Evolutionary conservation across 30 jellyfish, hydroid and myxozoan species (phyloP).

Genomic region (Hydractinia echinata): DNA sequence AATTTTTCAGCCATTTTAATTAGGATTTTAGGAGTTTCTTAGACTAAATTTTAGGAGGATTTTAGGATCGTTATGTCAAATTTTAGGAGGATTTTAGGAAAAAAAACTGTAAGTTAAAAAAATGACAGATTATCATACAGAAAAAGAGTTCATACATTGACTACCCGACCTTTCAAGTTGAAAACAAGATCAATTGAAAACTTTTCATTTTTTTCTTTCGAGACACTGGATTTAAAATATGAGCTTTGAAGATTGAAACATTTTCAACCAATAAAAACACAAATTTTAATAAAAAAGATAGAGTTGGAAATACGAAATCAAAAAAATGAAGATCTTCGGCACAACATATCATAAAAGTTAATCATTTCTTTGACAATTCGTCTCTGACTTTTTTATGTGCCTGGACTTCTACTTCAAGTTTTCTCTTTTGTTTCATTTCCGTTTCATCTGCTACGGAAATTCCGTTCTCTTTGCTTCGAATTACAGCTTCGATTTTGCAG

Average conservation of each 20-base stretch:
- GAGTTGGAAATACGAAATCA: not conserved
- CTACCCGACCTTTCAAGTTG: conserved; percentile 14
- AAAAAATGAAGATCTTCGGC: not conserved
- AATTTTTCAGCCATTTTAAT: too few species aligned
- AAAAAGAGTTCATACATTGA: too few species aligned
- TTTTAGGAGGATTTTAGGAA: too few species aligned
- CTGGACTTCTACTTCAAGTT: conserved; percentile 12
- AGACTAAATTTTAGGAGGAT: conserved; percentile 10
- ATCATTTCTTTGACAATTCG: conserved; percentile 7
- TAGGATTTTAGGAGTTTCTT: conserved; percentile 2
- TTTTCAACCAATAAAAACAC: too few species aligned
- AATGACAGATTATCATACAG: too few species aligned
- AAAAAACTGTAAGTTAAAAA: too few species aligned
- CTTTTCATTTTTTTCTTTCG: not conserved
- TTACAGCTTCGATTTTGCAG: conserved; percentile 9
- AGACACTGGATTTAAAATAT: not conserved
- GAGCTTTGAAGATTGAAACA: too few species aligned
- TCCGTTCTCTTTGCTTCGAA: conserved; percentile 11
- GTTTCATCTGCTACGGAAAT: conserved; percentile 8
- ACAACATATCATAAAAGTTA: not conserved
- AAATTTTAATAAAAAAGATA: too few species aligned
- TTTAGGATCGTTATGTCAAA: too few species aligned
- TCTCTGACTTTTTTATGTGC: conserved; percentile 7
- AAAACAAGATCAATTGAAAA: not conserved
- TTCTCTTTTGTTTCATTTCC: not conserved